Evolutionary conservation across 2,113 vertebrate genomes (phyloP), one percentile per base, ranked within the genome.

Genomic region (Spheniscus mendiculus): DNA sequence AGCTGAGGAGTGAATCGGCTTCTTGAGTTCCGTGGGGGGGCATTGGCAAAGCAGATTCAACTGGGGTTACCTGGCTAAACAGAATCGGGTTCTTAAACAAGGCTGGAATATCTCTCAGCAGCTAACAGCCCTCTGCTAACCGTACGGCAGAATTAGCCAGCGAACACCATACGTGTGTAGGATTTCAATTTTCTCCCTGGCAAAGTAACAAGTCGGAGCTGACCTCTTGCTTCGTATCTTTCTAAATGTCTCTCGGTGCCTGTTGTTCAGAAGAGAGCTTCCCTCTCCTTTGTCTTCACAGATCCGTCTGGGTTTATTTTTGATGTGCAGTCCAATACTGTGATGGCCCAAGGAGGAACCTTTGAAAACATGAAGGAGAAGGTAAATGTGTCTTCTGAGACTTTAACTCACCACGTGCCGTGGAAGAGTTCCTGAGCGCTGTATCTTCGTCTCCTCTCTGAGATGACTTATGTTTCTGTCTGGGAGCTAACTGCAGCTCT

Each of bases 291-390:
- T 87, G 90, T 78, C 89, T 81, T 90, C 91, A 21, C 97, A 99
- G 99, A 99, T 98, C 97, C 98, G 5, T 98, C 99, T 14, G 99
- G 99, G 67, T 99, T 99, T 83, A 99, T 99, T 97, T 99, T 99
- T 97, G 99, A 99, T 98, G 99, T 99, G 11, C 99, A 99, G 96
- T 99, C 99, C 38, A 99, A 99, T 84, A 99, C 99, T 83, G 99
- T 99, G 76, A 98, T 99, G 98, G 99, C 99, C 94, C 99, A 99
- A 94, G 99, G 99, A 98, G 99, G 99, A 95, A 98, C 99, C 20
- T 98, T 99, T 82, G 99, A 99, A 86, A 99, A 98, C 97, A 99
- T 99, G 99, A 99, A 99, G 97, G 99, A 99, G 91, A 99, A 99
- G 99, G 99, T 99, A 98, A 98, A 97, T 55, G 63, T 69, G 88